Base-by-base conservation (phyloP, 2,113 vertebrate genomes). In the Pholis gunnellus region DNA sequence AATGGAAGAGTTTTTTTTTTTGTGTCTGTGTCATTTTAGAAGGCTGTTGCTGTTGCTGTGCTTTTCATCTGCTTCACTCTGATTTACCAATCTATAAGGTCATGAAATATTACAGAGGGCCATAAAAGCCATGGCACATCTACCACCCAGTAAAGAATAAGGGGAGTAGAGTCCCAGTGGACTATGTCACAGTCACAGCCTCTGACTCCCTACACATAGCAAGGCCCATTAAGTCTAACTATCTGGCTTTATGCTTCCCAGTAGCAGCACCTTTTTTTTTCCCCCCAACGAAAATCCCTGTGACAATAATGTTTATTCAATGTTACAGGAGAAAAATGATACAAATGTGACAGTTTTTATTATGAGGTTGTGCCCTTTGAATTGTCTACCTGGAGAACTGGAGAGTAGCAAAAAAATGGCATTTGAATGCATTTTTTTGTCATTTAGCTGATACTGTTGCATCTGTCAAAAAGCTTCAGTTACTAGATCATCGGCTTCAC, bases 181-280 rank as follows among this genome's bases (percentile, higher is more conserved):
- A 92, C 78, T 87, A 36, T 79, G 82, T 89, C 89, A 89, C 86
- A 84, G 83, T 87, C 85, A 73, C 69, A 72, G 83, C 71, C 75
- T 79, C 56, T 60, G 76, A 88, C 85, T 90, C 84, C 85, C 76
- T 61, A 46, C 75, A 82, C 68, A 84, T 78, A 86, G 44, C 85
- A 91, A 91, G 94, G 86, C 67, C 88, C 94, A 94, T 95, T 94
- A 95, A 93, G 84, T 88, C 87, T 82, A 83, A 88, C 79, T 83
- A 81, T 82, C 72, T 78, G 75, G 56, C 78, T 73, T 83, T 78
- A 81, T 14, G 14, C 40, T 68, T 86, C 81, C 84, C 78, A 79
- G 59, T 5, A 73, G 75, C 84, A 78, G 17, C 60, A 66, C 54
- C 67, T 78, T 63, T 84, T 85, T 85, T 83, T 8, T 8, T 15